Conservation (phyloP, 2,888 invertebrate species). For the Eilema griseolum region DNA sequence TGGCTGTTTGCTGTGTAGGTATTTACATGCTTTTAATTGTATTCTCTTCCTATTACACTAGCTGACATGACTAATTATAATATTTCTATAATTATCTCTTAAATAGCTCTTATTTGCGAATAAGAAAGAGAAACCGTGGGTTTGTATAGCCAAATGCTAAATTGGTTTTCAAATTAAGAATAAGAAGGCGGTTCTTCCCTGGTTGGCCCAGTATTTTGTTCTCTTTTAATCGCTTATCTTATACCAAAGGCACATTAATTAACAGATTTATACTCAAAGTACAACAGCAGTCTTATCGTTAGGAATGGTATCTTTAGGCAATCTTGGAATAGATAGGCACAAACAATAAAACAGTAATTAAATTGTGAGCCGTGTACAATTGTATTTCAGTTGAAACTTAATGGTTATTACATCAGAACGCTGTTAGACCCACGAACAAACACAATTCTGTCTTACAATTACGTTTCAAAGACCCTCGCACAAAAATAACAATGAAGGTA, state of each 20-base stretch:
- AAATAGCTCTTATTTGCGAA: not conserved
- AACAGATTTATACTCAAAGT: not conserved
- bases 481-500: not conserved
- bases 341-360: conserved; percentile 4
- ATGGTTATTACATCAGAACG: conserved; percentile 1
- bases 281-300: not conserved
- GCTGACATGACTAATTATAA: not conserved
- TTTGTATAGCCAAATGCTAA: too few species aligned
- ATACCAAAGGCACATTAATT: not conserved
- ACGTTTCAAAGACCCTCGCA: not conserved
- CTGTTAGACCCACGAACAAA: not conserved
- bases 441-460: not conserved
- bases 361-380: conserved; percentile 4
- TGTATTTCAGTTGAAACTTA: conserved; percentile 1
- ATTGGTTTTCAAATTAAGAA: not conserved
- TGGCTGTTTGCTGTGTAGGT: not conserved
- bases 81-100: not conserved
- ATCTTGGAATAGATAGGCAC: not conserved
- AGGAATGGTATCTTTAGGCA: not conserved
- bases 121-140: too few species aligned
- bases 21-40: not conserved
- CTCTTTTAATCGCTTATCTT: not conserved
- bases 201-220: not conserved
- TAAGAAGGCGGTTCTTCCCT: not conserved
- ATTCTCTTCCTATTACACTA: not conserved